Base-by-base conservation (phyloP, 2,113 vertebrate species). In the Cyphomyrus discorhynchus region DNA sequence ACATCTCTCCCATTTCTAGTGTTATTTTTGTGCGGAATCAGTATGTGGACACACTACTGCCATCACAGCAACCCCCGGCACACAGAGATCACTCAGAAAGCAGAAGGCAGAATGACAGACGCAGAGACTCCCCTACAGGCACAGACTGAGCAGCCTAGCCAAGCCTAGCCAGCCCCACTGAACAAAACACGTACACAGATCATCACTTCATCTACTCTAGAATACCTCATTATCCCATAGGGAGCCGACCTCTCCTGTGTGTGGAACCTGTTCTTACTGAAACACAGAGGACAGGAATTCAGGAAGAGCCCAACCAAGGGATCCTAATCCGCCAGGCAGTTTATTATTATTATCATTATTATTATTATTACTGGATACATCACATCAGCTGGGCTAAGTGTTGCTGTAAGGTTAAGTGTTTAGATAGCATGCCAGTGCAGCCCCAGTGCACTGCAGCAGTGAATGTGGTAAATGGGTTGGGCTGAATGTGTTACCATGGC, bases 201-300 rank as follows among this genome's bases (percentile, higher is more conserved):
- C 39, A 74, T 45, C 27, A 56, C 31, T 53, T 39, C 66, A 50
- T n/a, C 89, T 82, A 89, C 88, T 77, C 89, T 82, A 91, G 91
- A 91, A 91, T 93, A 93, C 92, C 93, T 93, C 90, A 91, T 92
- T 89, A 92, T 93, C 88, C 92, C 91, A 92, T 93, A 93, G 9
- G 92, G 92, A 91, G 92, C 91, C 93, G 92, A 93, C 82, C 92
- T 93, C 92, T 92, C 89, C 90, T 93, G 93, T 91, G 93, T 92
- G 91, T 92, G 90, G 91, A 89, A 92, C 91, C 92, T 93, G 92
- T 92, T 90, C 91, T 91, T 90, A 91, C 93, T 93, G 93, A 91
- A 92, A 93, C 91, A 93, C 49, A 93, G 91, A 91, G 86, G 91
- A 83, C 91, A 87, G 86, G 58, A 66, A 90, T 91, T 92, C 77